Conservation (phyloP, 2,113 vertebrate species). For the Athene cunicularia region DNA sequence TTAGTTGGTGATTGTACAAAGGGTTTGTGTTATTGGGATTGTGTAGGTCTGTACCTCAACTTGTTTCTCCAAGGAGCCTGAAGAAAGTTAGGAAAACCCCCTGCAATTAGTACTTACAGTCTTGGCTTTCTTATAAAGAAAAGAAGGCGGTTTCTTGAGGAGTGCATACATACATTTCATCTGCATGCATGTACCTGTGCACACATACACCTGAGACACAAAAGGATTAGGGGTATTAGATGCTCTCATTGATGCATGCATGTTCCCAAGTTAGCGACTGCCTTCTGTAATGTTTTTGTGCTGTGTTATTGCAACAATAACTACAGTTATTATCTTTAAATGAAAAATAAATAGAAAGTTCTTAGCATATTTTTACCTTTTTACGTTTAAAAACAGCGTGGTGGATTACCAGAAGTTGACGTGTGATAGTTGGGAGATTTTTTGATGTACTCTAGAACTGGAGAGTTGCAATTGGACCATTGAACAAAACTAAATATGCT, state of each 20-base stretch:
- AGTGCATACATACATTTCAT: rapidly evolving
- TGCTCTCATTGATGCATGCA: background rate
- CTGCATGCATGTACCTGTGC: background rate
- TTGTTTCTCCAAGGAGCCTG: background rate
- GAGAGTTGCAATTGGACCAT: background rate
- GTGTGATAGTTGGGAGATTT: background rate
- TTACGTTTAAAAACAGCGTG: background rate
- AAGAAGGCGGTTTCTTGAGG: background rate
- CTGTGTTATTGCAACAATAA: background rate
- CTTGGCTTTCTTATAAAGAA: background rate
- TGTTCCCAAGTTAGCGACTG: background rate
- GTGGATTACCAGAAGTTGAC: background rate
- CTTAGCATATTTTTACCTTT: background rate
- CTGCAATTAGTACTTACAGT: background rate
- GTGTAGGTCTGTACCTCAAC: background rate
- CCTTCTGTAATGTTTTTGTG: background rate
- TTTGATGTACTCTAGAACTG: background rate
- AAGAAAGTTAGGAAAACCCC: background rate
- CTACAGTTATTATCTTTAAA: background rate
- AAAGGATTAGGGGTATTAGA: background rate
- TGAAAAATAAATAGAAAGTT: background rate
- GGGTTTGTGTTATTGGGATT: background rate
- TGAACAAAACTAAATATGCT: background rate
- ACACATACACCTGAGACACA: background rate
- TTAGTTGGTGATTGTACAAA: background rate